Base-by-base conservation (phyloP, 1,140 invertebrate species). In the Planococcus citri region DNA sequence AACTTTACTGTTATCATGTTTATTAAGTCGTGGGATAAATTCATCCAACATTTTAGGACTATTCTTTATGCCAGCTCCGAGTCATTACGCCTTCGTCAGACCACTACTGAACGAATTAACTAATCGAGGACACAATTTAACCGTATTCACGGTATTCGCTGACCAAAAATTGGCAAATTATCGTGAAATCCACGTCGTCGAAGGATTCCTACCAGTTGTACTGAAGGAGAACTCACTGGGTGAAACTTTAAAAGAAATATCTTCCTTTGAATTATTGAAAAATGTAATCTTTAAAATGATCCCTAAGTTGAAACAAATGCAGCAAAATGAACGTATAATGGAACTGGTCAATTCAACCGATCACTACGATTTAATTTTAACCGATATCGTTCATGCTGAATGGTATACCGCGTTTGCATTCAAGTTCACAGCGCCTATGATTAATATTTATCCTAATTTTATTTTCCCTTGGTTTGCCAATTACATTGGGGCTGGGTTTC, bases 1-100 rank as follows among this genome's bases (percentile, higher is more conserved):
- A n/a, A n/a, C n/a, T n/a, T n/a, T n/a, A n/a, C n/a, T n/a, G n/a
- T n/a, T n/a, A n/a, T n/a, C n/a, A n/a, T n/a, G n/a, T n/a, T n/a
- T n/a, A n/a, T n/a, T n/a, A n/a, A n/a, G n/a, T n/a, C n/a, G n/a
- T n/a, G n/a, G n/a, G n/a, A n/a, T n/a, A n/a, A n/a, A n/a, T n/a
- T n/a, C n/a, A n/a, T n/a, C n/a, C n/a, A n/a, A n/a, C n/a, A n/a
- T n/a, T n/a, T n/a, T n/a, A n/a, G 74, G 71, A 6, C 67, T 79
- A 24, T 76, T 77, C 61, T 74, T 75, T 1, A 70, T 74, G 24
- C 71, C 72, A 14, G 74, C 73, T 17, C 74, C 69, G 72, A 80
- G 78, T 72, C 79, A 80, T 69, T 76, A 75, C 24, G 69, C 74
- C n/a, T 71, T 79, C 12, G 78, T 77, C 27, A 73, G 76, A 41